A percentile compares a stretch with the other conserved stretches of the same genome.
Conservation (phyloP, 2,888 invertebrate species). For the Tenthredo distinguenda region DNA sequence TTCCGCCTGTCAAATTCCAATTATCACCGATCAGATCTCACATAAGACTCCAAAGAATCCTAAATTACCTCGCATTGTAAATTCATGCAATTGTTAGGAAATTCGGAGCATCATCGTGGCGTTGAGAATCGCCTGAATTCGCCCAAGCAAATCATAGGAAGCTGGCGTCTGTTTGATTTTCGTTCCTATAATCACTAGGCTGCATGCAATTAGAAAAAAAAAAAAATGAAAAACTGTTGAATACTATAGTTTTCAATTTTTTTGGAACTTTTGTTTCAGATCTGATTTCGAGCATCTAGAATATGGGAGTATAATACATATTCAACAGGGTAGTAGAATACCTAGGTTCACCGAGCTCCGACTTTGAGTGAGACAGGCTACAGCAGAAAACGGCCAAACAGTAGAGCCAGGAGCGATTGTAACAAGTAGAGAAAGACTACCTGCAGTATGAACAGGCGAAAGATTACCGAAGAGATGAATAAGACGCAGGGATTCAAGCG, state of each 20-base stretch:
- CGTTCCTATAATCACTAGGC: not conserved
- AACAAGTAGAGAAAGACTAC: not conserved
- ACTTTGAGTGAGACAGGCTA: not conserved
- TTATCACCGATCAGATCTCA: not conserved
- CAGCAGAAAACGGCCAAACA: not conserved
- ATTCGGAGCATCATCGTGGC: not conserved
- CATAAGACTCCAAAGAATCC: not conserved
- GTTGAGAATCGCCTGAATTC: not conserved
- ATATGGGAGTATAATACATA: not conserved
- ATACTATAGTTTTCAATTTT: not conserved
- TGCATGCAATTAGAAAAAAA: not conserved
- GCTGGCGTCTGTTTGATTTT: not conserved
- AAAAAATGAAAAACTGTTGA: not conserved
- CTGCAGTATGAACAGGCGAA: conserved; percentile 59
- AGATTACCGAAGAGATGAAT: conserved; percentile 79
- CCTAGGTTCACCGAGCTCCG: not conserved
- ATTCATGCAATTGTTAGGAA: not conserved
- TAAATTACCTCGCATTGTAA: not conserved
- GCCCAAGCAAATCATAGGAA: not conserved
- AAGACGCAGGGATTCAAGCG: conserved; percentile 89
- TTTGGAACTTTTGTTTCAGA: not conserved
- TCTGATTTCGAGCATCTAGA: not conserved
- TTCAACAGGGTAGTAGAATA: not conserved
- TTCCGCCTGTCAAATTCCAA: not conserved
- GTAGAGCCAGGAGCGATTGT: not conserved